Evolutionary conservation across 2,797 vertebrate genomes (phyloP).

Genomic region (Hephaestus fuliginosus): DNA sequence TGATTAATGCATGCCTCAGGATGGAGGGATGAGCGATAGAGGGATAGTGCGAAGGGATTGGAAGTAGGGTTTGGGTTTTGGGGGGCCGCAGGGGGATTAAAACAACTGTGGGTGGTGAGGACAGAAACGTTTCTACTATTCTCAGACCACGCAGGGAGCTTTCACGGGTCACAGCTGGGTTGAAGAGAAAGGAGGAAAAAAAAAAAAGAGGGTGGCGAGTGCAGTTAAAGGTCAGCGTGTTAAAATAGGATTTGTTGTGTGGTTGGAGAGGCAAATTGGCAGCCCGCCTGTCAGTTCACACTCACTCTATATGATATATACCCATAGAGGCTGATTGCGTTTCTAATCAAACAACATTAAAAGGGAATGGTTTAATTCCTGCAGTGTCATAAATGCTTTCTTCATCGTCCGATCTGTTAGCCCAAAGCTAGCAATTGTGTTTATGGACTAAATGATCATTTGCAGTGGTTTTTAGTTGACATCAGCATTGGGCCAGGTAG

Average conservation of each 20-base stretch:
- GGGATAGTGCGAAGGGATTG: conserved; percentile 42
- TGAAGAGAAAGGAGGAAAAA: neutral
- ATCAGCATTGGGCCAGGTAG: neutral
- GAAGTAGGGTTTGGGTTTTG: conserved; percentile 20
- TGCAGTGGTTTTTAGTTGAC: neutral
- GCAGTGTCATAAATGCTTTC: neutral
- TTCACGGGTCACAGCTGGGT: conserved; percentile 39
- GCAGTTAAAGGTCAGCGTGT: conserved; percentile 47
- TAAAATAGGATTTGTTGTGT: conserved; percentile 41
- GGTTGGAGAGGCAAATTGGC: neutral
- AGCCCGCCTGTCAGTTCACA: conserved; percentile 21
- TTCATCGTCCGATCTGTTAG: neutral
- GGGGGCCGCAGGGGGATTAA: conserved; percentile 45
- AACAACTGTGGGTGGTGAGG: conserved; percentile 18
- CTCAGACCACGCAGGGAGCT: conserved; percentile 8
- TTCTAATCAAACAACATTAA: neutral
- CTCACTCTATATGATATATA: conserved; percentile 6
- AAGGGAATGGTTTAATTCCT: neutral
- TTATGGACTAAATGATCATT: neutral
- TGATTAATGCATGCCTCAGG: conserved; percentile 43
- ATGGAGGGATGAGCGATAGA: conserved; percentile 53
- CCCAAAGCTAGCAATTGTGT: too few species aligned
- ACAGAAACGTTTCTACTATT: conserved; percentile 19
- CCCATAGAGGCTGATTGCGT: too few species aligned
- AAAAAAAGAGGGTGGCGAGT: neutral